Conservation (phyloP, 30 jellyfish, hydroid and myxozoan genomes). For the Cassiopea andromeda region DNA sequence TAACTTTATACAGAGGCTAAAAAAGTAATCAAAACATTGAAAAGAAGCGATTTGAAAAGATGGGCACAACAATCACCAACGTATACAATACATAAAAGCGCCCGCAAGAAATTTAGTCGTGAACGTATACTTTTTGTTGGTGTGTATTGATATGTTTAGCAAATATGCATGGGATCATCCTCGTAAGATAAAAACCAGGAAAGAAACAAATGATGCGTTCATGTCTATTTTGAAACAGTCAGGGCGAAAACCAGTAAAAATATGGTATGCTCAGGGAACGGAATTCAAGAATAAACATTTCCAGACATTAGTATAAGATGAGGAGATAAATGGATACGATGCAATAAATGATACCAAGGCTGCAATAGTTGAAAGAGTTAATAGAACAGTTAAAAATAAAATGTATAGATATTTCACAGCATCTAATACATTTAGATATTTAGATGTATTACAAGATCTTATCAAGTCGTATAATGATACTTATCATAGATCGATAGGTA, state of each 20-base stretch:
- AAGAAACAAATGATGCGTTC: background rate
- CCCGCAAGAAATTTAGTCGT: background rate
- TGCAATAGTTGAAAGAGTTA: slow-evolving; percentile 1
- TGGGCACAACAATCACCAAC: background rate
- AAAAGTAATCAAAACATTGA: background rate
- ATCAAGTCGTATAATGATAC: background rate
- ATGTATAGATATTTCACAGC: slow-evolving; percentile 2
- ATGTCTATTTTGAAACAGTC: background rate
- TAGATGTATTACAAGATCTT: background rate
- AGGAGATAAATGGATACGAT: background rate
- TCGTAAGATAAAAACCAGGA: background rate
- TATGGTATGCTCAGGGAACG: background rate
- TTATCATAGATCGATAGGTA: background rate
- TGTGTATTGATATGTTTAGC: background rate
- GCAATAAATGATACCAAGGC: slow-evolving; percentile 3
- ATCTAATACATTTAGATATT: background rate
- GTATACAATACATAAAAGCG: background rate
- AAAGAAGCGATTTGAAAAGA: background rate
- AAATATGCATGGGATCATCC: background rate
- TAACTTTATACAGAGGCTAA: background rate
- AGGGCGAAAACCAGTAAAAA: background rate
- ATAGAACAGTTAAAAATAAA: slow-evolving; percentile 2
- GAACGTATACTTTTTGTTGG: background rate
- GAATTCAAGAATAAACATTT: background rate
- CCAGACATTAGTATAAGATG: background rate